Evolutionary conservation across 2,888 invertebrate species (phyloP), one percentile per base, ranked within the genome.

Genomic region (Hemistola chrysoprasaria): DNA sequence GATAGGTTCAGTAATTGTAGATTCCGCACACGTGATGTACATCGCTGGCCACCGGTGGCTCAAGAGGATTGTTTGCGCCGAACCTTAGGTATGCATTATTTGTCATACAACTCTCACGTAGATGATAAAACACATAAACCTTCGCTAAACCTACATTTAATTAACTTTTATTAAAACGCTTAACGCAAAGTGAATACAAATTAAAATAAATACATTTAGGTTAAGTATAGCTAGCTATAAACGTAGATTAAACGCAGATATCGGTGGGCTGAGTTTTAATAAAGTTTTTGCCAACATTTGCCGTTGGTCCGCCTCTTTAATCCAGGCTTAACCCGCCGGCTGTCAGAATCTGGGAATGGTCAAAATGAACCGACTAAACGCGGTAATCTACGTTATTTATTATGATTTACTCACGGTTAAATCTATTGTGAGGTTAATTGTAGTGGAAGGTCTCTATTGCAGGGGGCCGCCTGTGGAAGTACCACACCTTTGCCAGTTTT

Each of bases 361-460:
- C 24, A 40, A 40, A 34, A 33, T 25, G 31, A 37, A 36, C 30
- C 38, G 5, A 25, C 10, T 9, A n/a, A 24, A 28, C 27, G 42
- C 28, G 34, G 34, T 47, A 47, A 53, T 47, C 49, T 47, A 51
- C 49, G 47, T 34, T 42, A 43, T 47, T 36, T 40, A 40, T 45
- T 45, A 29, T 47, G 40, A 48, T 50, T 48, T 41, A 43, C 42
- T 32, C 26, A 8, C 3, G 22, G 10, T 31, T 22, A 11, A 23
- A 11, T 22, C 16, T 16, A 4, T 3, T 16, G 16, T n/a, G n/a
- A n/a, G n/a, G n/a, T n/a, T n/a, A n/a, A n/a, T n/a, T n/a, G n/a
- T n/a, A n/a, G n/a, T n/a, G n/a, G n/a, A n/a, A n/a, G n/a, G n/a
- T n/a, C n/a, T n/a, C n/a, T n/a, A n/a, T n/a, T n/a, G n/a, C n/a